phyloP scores from a whole-genome alignment of 2,888 invertebrate genomes.

The Nebria salina region DNA sequence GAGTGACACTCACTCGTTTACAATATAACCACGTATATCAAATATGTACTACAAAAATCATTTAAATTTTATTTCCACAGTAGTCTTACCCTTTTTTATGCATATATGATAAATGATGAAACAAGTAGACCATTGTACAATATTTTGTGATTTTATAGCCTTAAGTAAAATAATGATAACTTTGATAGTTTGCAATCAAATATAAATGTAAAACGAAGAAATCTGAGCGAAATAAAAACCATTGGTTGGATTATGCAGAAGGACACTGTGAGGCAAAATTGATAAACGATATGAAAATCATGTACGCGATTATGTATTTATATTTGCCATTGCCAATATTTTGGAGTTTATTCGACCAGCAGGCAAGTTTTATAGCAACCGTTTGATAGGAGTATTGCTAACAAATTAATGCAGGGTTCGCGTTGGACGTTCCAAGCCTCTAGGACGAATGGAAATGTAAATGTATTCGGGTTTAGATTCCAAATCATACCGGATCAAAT shows the following conservation, averaged over 20 bases:
- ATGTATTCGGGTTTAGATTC: conserved; percentile 65
- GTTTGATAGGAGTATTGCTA: too few species aligned
- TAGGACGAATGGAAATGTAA: conserved; percentile 84
- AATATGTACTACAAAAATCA: too few species aligned
- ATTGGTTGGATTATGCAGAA: conserved; percentile 93
- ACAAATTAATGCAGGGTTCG: conserved; percentile 68
- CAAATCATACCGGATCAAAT: conserved; percentile 90
- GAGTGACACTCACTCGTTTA: too few species aligned
- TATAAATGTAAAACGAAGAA: conserved; percentile 63
- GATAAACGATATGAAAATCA: conserved; percentile 81
- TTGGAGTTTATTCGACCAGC: conserved; percentile 97
- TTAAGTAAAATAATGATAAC: conserved; percentile 6
- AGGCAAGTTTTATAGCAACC: conserved; percentile 64
- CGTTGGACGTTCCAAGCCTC: conserved; percentile 94
- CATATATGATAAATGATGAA: too few species aligned
- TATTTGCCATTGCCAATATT: conserved; percentile 93
- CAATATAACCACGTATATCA: too few species aligned
- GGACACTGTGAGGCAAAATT: conserved; percentile 76
- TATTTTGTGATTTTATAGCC: too few species aligned
- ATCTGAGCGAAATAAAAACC: conserved; percentile 68
- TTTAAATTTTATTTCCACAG: too few species aligned
- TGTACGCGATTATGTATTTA: conserved; percentile 79
- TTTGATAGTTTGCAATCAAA: conserved; percentile 63
- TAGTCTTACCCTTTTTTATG: too few species aligned
- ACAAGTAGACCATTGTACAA: too few species aligned